A percentile compares a stretch with the other conserved stretches of the same genome.
Evolutionary conservation across 2,113 vertebrate genomes (phyloP).

Genomic region (Oceanites oceanicus): DNA sequence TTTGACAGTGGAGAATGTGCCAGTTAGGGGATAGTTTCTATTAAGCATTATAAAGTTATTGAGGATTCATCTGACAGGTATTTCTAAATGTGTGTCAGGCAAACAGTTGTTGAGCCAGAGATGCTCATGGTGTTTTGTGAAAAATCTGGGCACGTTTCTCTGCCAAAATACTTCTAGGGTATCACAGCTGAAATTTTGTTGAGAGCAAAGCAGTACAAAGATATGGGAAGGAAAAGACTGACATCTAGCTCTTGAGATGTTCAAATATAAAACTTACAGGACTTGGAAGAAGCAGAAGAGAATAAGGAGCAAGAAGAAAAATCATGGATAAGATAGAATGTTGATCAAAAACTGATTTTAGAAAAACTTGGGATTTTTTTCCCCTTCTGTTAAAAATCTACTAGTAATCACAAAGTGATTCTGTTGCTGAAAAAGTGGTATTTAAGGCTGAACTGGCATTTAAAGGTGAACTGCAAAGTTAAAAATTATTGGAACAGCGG

Average conservation of each 20-base stretch:
- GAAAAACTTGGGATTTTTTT: background rate
- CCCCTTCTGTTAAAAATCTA: background rate
- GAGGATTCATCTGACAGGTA: background rate
- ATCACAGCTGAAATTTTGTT: background rate
- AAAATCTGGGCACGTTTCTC: background rate
- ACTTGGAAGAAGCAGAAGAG: background rate
- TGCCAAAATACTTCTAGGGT: background rate
- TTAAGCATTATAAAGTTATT: background rate
- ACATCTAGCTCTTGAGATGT: background rate
- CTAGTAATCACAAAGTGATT: background rate
- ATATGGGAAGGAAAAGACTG: background rate
- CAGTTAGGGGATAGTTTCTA: background rate
- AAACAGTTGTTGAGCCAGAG: background rate
- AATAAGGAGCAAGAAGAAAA: background rate
- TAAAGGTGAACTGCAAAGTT: background rate
- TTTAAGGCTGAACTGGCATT: background rate
- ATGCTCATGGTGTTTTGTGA: background rate
- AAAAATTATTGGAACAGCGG: background rate
- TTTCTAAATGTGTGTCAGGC: background rate
- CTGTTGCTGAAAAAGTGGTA: background rate
- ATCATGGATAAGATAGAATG: background rate
- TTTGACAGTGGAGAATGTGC: background rate
- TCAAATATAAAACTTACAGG: background rate
- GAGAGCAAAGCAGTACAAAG: background rate
- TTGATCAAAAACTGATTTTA: background rate